These are phyloP conservation scores for Euleptes europaea DNA, from an alignment of 2,113 vertebrate genomes.

Conservation along the genomic window DNA sequence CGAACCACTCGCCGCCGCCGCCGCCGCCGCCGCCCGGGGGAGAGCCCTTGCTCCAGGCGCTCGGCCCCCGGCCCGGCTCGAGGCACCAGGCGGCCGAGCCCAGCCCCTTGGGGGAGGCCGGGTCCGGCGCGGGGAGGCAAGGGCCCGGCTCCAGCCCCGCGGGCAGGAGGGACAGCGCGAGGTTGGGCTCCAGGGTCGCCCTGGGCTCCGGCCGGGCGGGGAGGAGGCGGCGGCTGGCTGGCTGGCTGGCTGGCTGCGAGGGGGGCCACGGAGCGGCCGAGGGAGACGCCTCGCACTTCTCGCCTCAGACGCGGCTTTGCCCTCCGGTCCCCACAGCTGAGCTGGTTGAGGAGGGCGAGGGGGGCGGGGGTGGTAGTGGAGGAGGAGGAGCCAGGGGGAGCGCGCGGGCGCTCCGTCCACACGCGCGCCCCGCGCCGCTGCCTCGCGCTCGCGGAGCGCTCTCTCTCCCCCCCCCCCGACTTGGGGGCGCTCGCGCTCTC, in stretches of 20 bases:
- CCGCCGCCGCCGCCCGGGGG: background rate
- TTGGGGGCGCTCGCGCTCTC: background rate
- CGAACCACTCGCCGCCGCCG: slow-evolving; percentile 54
- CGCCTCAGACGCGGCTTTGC: slow-evolving; percentile 79
- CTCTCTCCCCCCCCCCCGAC: background rate
- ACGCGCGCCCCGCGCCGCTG: slow-evolving; percentile 52
- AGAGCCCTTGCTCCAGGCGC: slow-evolving; percentile 64
- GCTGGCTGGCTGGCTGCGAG: background rate
- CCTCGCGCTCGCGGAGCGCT: slow-evolving; percentile 35
- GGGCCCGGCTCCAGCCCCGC: slow-evolving; percentile 68
- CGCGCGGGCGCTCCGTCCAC: slow-evolving; percentile 77
- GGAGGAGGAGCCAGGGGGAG: slow-evolving; percentile 81
- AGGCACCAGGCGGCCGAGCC: slow-evolving; percentile 66
- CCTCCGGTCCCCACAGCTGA: slow-evolving; percentile 83
- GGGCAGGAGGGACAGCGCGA: slow-evolving; percentile 61
- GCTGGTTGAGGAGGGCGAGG: slow-evolving; percentile 78
- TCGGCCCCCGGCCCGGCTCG: slow-evolving; percentile 59
- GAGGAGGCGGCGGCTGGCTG: background rate
- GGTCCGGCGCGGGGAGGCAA: slow-evolving; percentile 68
- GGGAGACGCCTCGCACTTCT: slow-evolving; percentile 78
- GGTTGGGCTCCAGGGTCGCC: slow-evolving; percentile 72
- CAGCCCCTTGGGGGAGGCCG: slow-evolving; percentile 63
- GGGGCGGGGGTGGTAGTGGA: slow-evolving; percentile 36
- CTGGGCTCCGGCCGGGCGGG: slow-evolving; percentile 15
- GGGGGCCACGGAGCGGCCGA: slow-evolving; percentile 1